Conservation (phyloP, 2,888 invertebrate species). For the Rhopalosiphum nymphaeae region DNA sequence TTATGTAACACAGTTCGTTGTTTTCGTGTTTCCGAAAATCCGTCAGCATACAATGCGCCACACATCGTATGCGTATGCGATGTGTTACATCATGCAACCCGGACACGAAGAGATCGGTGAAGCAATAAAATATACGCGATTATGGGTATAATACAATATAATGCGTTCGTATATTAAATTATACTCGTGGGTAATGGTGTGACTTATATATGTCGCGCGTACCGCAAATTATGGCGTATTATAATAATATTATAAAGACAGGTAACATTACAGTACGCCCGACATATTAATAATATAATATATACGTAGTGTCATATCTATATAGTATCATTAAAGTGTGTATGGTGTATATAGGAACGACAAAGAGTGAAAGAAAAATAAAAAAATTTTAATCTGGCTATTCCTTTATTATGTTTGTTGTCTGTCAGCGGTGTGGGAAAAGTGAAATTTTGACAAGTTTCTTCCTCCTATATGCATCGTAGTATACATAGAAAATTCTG, state of each 20-base stretch:
- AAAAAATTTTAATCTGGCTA: slow-evolving; percentile 8
- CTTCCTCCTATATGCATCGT: background rate
- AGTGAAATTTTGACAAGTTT: slow-evolving; percentile 60
- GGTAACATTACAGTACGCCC: background rate
- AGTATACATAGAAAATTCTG: slow-evolving; percentile 18
- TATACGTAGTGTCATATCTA: background rate
- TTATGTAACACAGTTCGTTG: slow-evolving; percentile 21
- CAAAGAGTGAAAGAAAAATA: slow-evolving; percentile 33
- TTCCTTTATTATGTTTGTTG: background rate
- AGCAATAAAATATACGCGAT: background rate
- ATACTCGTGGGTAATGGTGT: background rate
- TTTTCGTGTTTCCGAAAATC: slow-evolving; percentile 27
- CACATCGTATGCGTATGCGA: slow-evolving; percentile 2
- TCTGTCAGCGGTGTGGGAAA: slow-evolving; percentile 37
- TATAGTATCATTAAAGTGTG: background rate
- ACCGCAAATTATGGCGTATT: background rate
- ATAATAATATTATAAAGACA: background rate
- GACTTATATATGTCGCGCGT: background rate
- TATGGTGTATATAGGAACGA: background rate
- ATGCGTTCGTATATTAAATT: background rate
- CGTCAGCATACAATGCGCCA: background rate
- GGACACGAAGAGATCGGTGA: background rate
- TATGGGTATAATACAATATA: background rate
- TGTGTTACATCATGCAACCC: slow-evolving; percentile 36
- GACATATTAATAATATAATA: slow-evolving; percentile 19